Conservation (phyloP, 2,113 vertebrate genomes). For the Melanerpes formicivorus region DNA sequence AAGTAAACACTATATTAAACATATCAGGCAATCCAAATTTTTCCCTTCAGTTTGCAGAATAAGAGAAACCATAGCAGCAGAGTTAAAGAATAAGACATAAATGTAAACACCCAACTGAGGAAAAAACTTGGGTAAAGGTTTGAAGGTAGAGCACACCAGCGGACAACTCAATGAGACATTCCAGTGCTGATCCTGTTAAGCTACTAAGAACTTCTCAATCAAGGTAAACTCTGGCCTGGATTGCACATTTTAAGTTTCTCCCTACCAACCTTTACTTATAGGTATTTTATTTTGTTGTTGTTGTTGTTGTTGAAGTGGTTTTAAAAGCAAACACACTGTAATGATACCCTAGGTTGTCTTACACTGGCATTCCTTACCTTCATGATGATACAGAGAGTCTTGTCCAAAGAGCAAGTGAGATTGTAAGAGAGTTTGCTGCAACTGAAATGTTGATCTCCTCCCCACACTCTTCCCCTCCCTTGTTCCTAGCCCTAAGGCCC, state of each 20-base stretch:
- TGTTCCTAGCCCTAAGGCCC: not conserved
- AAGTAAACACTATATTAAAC: not conserved
- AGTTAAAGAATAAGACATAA: not conserved
- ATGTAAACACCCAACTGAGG: not conserved
- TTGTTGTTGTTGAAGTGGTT: not conserved
- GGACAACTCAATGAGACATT: not conserved
- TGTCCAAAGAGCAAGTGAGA: not conserved
- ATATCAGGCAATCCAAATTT: not conserved
- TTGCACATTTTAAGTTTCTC: not conserved
- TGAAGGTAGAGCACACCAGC: not conserved
- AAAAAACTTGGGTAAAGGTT: not conserved
- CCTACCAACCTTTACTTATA: not conserved
- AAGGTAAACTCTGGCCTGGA: not conserved
- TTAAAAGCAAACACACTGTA: not conserved
- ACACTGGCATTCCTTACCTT: not conserved
- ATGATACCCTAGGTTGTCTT: not conserved
- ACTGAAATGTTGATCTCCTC: not conserved
- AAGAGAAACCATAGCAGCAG: not conserved
- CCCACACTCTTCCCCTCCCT: not conserved
- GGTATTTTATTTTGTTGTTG: not conserved
- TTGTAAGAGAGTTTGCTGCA: not conserved
- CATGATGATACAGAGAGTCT: not conserved
- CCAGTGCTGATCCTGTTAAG: not conserved
- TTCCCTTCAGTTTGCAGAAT: not conserved
- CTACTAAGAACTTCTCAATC: not conserved